These are phyloP conservation scores for Pogoniulus pusillus DNA, from an alignment of 2,797 vertebrate genomes.

Conservation along the genomic window DNA sequence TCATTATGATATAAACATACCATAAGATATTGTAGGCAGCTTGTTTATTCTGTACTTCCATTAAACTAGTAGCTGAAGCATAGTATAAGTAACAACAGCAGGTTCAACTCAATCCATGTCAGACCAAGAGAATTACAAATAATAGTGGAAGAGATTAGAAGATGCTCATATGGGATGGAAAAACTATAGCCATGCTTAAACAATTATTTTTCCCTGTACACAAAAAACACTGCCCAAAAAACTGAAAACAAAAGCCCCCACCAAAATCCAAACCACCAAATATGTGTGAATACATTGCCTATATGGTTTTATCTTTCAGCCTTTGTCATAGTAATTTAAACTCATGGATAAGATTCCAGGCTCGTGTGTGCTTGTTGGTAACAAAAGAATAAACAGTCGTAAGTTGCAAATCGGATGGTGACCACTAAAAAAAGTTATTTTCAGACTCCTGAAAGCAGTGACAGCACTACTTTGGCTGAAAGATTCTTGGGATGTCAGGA, in stretches of 20 bases:
- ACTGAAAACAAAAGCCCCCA: neutral
- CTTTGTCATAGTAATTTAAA: neutral
- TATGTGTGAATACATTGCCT: neutral
- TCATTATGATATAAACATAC: neutral
- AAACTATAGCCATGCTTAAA: neutral
- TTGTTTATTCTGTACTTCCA: neutral
- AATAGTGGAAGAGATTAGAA: neutral
- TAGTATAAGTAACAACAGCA: too few relatives aligned
- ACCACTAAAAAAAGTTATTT: neutral
- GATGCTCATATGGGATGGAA: neutral
- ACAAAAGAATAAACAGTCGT: neutral
- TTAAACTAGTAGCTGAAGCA: neutral
- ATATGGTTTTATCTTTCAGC: neutral
- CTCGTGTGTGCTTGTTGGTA: neutral
- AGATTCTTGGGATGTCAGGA: neutral
- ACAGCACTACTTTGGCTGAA: neutral
- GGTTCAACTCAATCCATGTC: too few relatives aligned
- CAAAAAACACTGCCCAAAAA: neutral
- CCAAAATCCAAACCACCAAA: neutral
- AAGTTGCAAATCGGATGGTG: neutral
- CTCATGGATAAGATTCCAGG: neutral
- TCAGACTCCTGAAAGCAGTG: neutral
- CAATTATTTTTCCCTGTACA: neutral
- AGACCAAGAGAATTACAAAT: conserved; percentile 1
- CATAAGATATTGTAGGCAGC: neutral